Base-by-base conservation (phyloP, 2,888 invertebrate species). In the Congeria kusceri region DNA sequence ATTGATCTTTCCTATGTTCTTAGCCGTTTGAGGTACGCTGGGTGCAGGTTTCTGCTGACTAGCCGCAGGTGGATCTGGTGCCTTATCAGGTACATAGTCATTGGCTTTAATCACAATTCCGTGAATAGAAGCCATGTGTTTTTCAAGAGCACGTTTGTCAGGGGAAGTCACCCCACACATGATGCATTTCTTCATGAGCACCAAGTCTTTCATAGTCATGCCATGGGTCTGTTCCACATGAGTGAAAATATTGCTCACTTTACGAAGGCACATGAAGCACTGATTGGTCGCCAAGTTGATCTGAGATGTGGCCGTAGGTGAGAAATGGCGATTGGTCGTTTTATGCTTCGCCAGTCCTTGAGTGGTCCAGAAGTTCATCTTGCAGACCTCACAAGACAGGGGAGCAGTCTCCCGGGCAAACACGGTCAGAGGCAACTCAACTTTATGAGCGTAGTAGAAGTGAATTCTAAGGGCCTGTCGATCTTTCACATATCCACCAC, bases 401-500 rank as follows among this genome's bases (percentile, higher is more conserved):
- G 98, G 98, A 73, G 98, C 98, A 97, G 79, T 71, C 20, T 86
- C 83, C 11, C 88, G 81, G 28, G 86, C 87, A 67, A 92, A 90
- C 44, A 91, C 85, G 27, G 86, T 85, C 76, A 87, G 87, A n/a
- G 91, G 90, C 81, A 92, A 87, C 66, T 92, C 91, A 49, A 92
- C 90, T 95, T 98, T 98, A 94, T 98, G 98, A 93, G 98, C 98
- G 97, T 98, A 98, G 92, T 98, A 98, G 97, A 98, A 98, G 92
- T 98, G 98, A 93, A 98, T 98, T 83, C 98, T 95, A 82, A 98
- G 94, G 92, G 98, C 98, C 91, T 98, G 98, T 91, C 98, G 95
- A 94, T 98, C 98, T 95, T 98, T 98, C 81, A 98, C 98, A 92
- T 98, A 98, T 27, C 98, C 98, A 92, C 98, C 98, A 94, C 98